Percentiles rank a stretch among this genome's conserved stretches.
Evolutionary conservation across 1,140 invertebrate genomes (phyloP).

Genomic region (Trachelipus rathkii): DNA sequence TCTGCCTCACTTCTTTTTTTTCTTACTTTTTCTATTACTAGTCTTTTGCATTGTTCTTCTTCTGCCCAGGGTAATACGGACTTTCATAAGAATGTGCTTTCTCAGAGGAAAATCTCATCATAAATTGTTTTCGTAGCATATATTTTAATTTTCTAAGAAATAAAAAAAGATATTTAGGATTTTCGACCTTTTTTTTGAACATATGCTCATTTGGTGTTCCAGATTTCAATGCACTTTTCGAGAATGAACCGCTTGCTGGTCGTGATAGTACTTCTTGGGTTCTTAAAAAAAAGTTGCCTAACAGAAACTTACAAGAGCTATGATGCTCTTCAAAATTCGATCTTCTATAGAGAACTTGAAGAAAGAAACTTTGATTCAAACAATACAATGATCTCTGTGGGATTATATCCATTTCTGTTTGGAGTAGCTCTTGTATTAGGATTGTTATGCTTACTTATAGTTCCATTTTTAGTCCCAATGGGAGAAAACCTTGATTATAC

Average conservation of each 20-base stretch:
- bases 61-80: neutral
- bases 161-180: no score
- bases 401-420: conserved; percentile 10
- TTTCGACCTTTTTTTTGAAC: no score
- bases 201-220: neutral
- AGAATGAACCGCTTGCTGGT: conserved; percentile 30
- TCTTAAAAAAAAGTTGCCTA: neutral
- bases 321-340: neutral
- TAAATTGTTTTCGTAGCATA: no score
- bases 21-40: neutral
- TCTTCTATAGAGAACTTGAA: neutral
- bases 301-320: neutral
- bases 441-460: conserved; percentile 4
- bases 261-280: conserved; percentile 19
- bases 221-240: neutral
- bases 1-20: neutral
- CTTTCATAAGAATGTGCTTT: no score
- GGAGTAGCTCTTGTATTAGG: conserved; percentile 10
- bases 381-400: conserved; percentile 23
- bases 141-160: no score
- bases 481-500: neutral
- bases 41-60: neutral
- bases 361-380: neutral
- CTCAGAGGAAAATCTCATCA: no score
- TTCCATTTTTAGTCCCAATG: neutral